Conservation (phyloP, 2,888 invertebrate species). For the Theodoxus fluviatilis region DNA sequence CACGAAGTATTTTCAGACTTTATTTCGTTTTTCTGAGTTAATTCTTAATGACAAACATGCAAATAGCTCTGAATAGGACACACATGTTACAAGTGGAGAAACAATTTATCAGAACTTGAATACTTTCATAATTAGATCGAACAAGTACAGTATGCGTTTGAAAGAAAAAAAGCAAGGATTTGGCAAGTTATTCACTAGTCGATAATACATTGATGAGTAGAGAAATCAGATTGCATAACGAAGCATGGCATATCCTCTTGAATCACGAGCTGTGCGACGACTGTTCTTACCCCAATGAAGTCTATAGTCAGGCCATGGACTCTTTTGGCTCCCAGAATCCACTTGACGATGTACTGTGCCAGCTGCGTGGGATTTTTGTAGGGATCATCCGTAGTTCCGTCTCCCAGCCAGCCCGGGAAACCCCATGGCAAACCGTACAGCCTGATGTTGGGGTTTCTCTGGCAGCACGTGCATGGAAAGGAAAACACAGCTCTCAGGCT, state of each 20-base stretch:
- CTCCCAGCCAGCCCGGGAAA: constrained; percentile 66
- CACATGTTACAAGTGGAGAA: not conserved
- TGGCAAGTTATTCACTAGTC: not conserved
- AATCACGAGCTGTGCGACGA: too few species aligned
- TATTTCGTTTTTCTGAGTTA: too few species aligned
- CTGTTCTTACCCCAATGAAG: constrained; percentile 62
- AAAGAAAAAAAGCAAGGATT: not conserved
- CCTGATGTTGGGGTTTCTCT: constrained; percentile 65
- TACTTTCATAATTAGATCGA: not conserved
- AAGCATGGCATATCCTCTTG: too few species aligned
- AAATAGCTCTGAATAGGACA: not conserved
- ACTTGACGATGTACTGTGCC: constrained; percentile 59
- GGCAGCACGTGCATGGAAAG: too few species aligned
- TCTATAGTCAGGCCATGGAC: constrained; percentile 58
- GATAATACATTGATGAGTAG: not conserved
- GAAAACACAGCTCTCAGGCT: too few species aligned
- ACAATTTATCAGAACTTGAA: not conserved
- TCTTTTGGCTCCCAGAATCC: constrained; percentile 59
- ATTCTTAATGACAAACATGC: too few species aligned
- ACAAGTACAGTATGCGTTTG: too few species aligned
- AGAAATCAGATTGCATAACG: too few species aligned
- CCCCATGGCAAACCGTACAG: constrained; percentile 66
- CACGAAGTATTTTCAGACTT: too few species aligned
- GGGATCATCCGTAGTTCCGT: constrained; percentile 50
- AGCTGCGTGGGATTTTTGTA: constrained; percentile 42